A percentile compares a stretch with the other conserved stretches of the same genome.
These are phyloP conservation scores for Lysandra bellargus DNA, from an alignment of 2,888 invertebrate species.

Conservation along the genomic window DNA sequence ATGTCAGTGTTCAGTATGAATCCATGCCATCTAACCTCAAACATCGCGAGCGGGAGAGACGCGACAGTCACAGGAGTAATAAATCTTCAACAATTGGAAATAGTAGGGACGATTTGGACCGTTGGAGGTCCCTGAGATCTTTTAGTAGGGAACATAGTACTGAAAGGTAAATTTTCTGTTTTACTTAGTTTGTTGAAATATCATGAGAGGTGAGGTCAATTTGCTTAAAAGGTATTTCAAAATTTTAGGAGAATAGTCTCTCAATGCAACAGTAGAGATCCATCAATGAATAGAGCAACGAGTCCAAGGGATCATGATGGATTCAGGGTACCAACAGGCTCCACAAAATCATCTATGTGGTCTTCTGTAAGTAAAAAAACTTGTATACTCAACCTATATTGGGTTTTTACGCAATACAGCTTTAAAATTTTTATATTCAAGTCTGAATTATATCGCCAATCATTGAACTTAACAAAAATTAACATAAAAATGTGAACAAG, in stretches of 20 bases:
- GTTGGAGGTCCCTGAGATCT: conserved; percentile 72
- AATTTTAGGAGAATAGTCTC: conserved; percentile 69
- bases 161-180: conserved; percentile 58
- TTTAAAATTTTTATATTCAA: no score
- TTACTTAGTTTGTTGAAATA: background rate
- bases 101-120: conserved; percentile 72
- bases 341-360: conserved; percentile 59
- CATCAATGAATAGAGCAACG: conserved; percentile 61
- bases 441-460: no score
- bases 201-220: conserved; percentile 3
- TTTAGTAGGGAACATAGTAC: conserved; percentile 76
- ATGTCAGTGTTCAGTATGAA: conserved; percentile 66
- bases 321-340: conserved; percentile 64
- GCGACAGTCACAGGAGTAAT: conserved; percentile 71
- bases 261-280: conserved; percentile 73
- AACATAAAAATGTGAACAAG: background rate
- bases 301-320: conserved; percentile 73
- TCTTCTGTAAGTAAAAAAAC: conserved; percentile 53
- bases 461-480: no score
- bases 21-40: conserved; percentile 54
- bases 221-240: conserved; percentile 29
- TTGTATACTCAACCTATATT: background rate
- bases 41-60: conserved; percentile 62
- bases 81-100: conserved; percentile 72
- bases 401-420: no score